Conservation (phyloP, 2,888 invertebrate species). For the Synanthedon andrenaeformis region DNA sequence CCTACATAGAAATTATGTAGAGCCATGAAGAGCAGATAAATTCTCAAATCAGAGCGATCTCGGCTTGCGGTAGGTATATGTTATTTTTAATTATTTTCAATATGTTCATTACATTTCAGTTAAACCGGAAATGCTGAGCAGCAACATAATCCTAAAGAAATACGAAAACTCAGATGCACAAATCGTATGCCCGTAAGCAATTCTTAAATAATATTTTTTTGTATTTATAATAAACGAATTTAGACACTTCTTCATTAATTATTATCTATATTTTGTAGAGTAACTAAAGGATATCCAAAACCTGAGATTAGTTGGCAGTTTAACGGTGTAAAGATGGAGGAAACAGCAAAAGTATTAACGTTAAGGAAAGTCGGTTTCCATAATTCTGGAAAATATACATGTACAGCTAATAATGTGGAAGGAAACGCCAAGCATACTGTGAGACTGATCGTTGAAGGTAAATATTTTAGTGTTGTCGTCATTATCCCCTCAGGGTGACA, state of each 20-base stretch:
- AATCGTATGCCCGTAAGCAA: background rate
- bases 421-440: background rate
- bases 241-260: background rate
- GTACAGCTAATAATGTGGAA: background rate
- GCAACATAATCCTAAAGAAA: background rate
- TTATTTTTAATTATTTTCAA: no score
- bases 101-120: background rate
- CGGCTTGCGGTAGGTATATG: no score
- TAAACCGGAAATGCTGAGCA: background rate
- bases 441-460: background rate
- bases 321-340: background rate
- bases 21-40: no score
- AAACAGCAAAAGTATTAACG: background rate
- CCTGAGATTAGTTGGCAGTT: background rate
- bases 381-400: background rate
- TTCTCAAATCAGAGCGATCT: no score
- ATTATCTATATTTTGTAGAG: background rate
- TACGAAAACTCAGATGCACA: background rate
- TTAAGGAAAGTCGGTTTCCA: background rate
- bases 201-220: background rate
- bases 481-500: no score
- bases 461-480: background rate
- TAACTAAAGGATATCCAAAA: background rate
- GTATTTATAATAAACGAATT: background rate
- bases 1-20: no score